phyloP scores from a whole-genome alignment of 2,797 vertebrate species.

The Antrozous pallidus region DNA sequence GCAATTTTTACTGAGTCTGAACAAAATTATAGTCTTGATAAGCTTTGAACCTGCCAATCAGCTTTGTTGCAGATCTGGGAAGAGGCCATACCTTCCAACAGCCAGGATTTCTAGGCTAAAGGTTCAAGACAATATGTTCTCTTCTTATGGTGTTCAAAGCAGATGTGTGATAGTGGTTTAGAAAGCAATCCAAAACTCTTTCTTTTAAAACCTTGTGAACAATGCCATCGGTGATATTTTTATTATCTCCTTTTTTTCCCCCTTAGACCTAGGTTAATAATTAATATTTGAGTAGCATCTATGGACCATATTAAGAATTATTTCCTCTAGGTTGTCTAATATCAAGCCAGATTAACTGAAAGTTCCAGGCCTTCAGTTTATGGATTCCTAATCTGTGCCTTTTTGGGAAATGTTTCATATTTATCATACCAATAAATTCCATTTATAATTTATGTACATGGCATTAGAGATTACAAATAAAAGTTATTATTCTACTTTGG shows the following conservation, averaged over 20 bases:
- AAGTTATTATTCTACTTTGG: not conserved
- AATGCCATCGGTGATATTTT: not conserved
- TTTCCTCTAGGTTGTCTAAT: not conserved
- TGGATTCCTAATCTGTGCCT: not conserved
- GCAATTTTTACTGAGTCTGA: not conserved
- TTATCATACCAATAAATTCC: not conserved
- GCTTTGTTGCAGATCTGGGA: not conserved
- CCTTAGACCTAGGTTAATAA: not conserved
- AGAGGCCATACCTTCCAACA: not conserved
- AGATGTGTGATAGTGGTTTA: not conserved
- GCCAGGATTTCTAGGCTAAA: not conserved
- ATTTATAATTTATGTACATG: not conserved
- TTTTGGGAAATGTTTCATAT: not conserved
- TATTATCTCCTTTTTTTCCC: not conserved
- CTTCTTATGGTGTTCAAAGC: not conserved
- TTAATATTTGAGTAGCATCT: not conserved
- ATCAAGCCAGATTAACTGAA: not conserved
- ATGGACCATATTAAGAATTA: not conserved
- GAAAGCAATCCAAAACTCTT: not conserved
- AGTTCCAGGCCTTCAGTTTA: not conserved
- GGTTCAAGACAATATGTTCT: not conserved
- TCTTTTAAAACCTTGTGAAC: not conserved
- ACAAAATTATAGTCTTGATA: not conserved
- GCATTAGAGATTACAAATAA: not conserved
- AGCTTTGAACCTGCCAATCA: not conserved